Conservation (phyloP, 2,113 vertebrate genomes). For the Columbina picui region DNA sequence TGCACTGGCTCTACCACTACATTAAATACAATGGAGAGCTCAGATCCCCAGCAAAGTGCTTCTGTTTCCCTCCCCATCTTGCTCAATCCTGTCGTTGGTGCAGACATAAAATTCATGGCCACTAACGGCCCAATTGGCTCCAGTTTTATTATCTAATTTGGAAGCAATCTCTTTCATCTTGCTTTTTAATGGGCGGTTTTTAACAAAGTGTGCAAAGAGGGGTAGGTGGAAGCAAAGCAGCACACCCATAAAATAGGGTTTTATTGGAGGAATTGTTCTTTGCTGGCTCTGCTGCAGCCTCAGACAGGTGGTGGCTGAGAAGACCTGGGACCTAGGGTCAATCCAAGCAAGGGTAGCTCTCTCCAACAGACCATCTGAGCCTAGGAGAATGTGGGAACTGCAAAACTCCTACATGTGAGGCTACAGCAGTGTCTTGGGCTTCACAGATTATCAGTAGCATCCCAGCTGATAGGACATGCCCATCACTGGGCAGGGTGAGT, state of each 20-base stretch:
- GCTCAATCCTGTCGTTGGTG: not conserved
- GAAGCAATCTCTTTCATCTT: constrained; percentile 21
- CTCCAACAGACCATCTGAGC: not conserved
- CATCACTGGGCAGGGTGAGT: not conserved
- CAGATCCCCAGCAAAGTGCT: not conserved
- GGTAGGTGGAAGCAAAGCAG: not conserved
- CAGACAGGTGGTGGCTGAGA: not conserved
- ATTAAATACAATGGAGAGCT: not conserved
- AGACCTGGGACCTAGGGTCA: not conserved
- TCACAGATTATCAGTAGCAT: not conserved
- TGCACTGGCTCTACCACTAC: not conserved
- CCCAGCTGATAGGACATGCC: not conserved
- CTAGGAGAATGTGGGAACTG: not conserved
- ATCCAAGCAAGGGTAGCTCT: not conserved
- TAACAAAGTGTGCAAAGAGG: not conserved
- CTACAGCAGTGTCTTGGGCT: not conserved
- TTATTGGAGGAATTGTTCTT: not conserved
- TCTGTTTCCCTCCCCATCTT: not conserved
- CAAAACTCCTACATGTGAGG: not conserved
- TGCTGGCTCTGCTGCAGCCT: not conserved
- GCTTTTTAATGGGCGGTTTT: not conserved
- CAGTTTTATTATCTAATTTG: constrained; percentile 32
- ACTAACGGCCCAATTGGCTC: not conserved
- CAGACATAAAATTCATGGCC: not conserved
- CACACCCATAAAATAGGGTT: not conserved